Base-by-base conservation (phyloP, 64 coral and sea anemone genomes). In the Montipora foliosa region DNA sequence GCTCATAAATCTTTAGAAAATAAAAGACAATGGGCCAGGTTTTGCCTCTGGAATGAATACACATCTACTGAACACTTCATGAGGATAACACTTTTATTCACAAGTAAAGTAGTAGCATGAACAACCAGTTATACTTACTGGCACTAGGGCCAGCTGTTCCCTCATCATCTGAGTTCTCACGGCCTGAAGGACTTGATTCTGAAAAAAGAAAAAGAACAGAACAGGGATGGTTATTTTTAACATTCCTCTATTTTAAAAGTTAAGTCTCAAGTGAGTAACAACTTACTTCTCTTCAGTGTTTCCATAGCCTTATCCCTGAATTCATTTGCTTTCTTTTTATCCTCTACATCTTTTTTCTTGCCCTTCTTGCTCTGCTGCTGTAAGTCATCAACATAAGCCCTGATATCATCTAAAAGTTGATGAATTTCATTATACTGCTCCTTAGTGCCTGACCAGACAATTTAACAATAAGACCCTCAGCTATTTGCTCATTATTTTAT, bases 251-350 rank as follows among this genome's bases (percentile, higher is more conserved):
- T 90, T 90, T 90, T 37, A 68, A 90, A 90, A 90, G 17, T 79
- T 90, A 90, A 90, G 76, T 90, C 75, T 90, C 24, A 69, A 90
- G 88, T 90, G 59, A 80, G 57, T 90, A 90, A 90, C 49, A 81
- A 82, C 78, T 79, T 90, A 90, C 88, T 91, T 91, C 89, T 82
- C 78, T 91, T 82, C 64, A 91, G 62, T 91, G 89, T 91, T 91
- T 91, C 89, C 89, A 91, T 81, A 91, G 89, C 78, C 61, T 91
- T 91, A 81, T 91, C 89, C 76, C 89, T 80, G 64, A 91, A 67
- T 91, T 81, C 64, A 73, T 69, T 91, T 71, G 89, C 60, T 82
- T 91, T 91, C 9, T 81, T 81, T 81, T 73, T 82, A 70, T 91
- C 66, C 78, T 82, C 8, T 81, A 74, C 89, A 91, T 72, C 62